phyloP scores from a whole-genome alignment of 2,113 vertebrate genomes.

The Anoplopoma fimbria region DNA sequence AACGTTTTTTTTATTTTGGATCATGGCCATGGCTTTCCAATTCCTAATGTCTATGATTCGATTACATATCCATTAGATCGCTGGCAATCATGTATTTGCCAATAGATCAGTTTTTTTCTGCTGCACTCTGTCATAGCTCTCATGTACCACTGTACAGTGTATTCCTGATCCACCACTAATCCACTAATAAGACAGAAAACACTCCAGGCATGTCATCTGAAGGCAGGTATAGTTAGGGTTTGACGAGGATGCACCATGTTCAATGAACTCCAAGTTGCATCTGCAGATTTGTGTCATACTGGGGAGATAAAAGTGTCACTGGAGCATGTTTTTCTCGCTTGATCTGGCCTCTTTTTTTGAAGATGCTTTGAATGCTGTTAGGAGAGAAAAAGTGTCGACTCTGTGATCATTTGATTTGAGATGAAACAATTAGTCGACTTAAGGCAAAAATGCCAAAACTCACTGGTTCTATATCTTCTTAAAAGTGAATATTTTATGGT shows the following conservation, averaged over 20 bases:
- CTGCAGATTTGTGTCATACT: background rate
- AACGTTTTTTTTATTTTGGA: slow-evolving; percentile 55
- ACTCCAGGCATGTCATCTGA: background rate
- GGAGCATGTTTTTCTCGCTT: background rate
- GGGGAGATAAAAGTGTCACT: slow-evolving; percentile 19
- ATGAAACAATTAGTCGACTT: background rate
- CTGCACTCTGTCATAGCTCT: background rate
- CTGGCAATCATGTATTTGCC: slow-evolving; percentile 65
- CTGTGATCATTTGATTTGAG: background rate
- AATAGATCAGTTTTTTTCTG: slow-evolving; percentile 41
- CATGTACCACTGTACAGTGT: background rate
- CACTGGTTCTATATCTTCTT: background rate
- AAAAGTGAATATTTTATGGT: background rate
- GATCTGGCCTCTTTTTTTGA: slow-evolving; percentile 1
- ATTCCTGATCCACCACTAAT: background rate
- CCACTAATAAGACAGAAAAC: background rate
- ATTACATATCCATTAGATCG: slow-evolving; percentile 79
- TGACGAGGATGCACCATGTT: background rate
- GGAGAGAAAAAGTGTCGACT: background rate
- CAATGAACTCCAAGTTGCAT: background rate
- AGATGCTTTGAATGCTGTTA: background rate
- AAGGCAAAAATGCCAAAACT: background rate
- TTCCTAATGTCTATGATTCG: slow-evolving; percentile 71
- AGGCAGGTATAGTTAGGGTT: background rate
- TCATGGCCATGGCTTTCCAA: slow-evolving; percentile 46